Evolutionary conservation across 2,113 vertebrate genomes (phyloP), one percentile per base, ranked within the genome.

Genomic region (Cebus imitator): DNA sequence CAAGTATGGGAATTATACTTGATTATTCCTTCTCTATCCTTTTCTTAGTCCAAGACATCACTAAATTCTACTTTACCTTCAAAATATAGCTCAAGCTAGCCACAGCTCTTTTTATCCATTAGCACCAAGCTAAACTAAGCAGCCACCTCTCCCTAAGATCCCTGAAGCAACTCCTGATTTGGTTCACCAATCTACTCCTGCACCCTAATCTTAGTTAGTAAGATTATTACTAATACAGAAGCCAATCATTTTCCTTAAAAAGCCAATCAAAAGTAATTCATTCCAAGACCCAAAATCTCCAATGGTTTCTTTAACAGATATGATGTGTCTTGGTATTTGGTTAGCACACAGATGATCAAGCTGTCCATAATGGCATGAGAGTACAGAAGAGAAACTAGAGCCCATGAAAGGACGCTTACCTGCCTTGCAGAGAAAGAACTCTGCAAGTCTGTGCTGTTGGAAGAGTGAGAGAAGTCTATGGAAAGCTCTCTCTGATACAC

Each of bases 21-120:
- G 10, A 23, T 76, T 75, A 90, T 48, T 84, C 23, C 4, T 61
- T 75, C 61, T 73, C 3, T 50, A 8, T 84, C 32, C 35, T 58
- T 82, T 70, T 55, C 83, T 86, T 43, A 82, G n/a, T 40, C 30
- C n/a, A 79, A 70, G 25, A 13, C 9, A 48, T 75, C 12, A 32
- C 25, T 96, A 95, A 79, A 90, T 94, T 91, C 1, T 5, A 87
- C 79, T 96, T 91, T 91, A 45, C 16, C 57, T 86, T 57, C 52
- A 79, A 78, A 92, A 91, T 91, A 35, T 5, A 50, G 61, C 21
- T 76, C 27, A 80, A 55, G 70, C 23, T 27, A 43, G 5, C 8
- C 30, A 61, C 1, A 18, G 91, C 3, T 87, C 35, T 82, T 58
- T 64, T 35, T 66, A 37, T 84, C 35, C 37, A 68, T 86, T 50